These are phyloP conservation scores for Theristicus caerulescens DNA, from an alignment of 2,113 vertebrate species.

Conservation along the genomic window DNA sequence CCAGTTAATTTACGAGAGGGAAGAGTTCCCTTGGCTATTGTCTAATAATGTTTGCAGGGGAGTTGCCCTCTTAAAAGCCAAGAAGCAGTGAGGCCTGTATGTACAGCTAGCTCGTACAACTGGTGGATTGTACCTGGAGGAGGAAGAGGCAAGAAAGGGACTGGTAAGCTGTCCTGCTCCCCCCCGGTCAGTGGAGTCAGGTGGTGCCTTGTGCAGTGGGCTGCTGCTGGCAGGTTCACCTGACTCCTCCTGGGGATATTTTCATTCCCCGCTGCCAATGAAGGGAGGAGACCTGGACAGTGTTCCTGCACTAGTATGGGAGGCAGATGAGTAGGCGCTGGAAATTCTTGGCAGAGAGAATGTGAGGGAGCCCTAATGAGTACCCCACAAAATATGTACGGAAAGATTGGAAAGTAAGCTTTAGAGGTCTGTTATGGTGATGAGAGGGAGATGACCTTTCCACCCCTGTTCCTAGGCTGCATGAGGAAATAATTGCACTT, in stretches of 20 bases:
- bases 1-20: neutral
- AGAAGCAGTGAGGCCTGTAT: neutral
- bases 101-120: neutral
- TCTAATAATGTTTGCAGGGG: neutral
- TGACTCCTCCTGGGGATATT: neutral
- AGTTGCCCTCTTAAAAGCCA: neutral
- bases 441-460: neutral
- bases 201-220: neutral
- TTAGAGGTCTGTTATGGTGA: neutral
- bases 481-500: neutral
- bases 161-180: neutral
- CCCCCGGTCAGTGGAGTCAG: too few relatives aligned
- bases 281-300: neutral
- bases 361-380: fast-evolving
- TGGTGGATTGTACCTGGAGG: neutral
- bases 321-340: neutral
- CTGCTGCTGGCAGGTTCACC: neutral
- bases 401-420: neutral
- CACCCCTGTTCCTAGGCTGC: neutral
- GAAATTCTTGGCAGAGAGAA: neutral
- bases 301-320: neutral
- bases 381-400: neutral
- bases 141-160: neutral
- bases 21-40: neutral
- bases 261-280: neutral